phyloP scores from a whole-genome alignment of 2,888 invertebrate species.

The Drosophila nr. perissopoda region DNA sequence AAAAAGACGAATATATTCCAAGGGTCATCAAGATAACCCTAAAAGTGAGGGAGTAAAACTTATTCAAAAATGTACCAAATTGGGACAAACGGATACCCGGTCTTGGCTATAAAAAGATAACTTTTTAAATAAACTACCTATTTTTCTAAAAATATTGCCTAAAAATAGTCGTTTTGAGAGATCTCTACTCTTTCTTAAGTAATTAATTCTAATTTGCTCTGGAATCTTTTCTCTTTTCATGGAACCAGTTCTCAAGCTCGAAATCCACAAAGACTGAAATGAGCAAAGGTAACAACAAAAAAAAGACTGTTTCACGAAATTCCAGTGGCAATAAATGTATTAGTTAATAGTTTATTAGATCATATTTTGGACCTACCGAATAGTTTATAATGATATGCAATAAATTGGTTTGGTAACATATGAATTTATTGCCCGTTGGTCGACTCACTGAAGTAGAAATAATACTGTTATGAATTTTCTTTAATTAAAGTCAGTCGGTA shows the following conservation, averaged over 20 bases:
- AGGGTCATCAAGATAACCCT: too few species aligned
- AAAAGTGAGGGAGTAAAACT: too few species aligned
- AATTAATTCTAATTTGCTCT: neutral
- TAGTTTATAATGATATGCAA: neutral
- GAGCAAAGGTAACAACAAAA: neutral
- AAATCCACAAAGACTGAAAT: neutral
- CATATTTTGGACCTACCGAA: neutral
- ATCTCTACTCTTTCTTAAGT: neutral
- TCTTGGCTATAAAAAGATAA: too few species aligned
- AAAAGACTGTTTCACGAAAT: neutral
- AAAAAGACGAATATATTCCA: too few species aligned
- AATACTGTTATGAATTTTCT: neutral
- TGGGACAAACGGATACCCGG: fast-evolving
- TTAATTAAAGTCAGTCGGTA: neutral
- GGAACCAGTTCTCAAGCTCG: neutral
- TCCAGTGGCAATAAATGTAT: neutral
- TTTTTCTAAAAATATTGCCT: too few species aligned
- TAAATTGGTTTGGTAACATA: neutral
- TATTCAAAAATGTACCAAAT: too few species aligned
- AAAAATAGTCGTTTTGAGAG: neutral
- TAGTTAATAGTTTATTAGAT: neutral
- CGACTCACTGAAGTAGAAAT: neutral
- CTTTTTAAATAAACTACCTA: neutral
- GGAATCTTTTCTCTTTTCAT: neutral
- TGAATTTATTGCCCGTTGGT: neutral